Evolutionary conservation across 2,888 invertebrate genomes (phyloP).

Genomic region (Steinernema scapterisci): DNA sequence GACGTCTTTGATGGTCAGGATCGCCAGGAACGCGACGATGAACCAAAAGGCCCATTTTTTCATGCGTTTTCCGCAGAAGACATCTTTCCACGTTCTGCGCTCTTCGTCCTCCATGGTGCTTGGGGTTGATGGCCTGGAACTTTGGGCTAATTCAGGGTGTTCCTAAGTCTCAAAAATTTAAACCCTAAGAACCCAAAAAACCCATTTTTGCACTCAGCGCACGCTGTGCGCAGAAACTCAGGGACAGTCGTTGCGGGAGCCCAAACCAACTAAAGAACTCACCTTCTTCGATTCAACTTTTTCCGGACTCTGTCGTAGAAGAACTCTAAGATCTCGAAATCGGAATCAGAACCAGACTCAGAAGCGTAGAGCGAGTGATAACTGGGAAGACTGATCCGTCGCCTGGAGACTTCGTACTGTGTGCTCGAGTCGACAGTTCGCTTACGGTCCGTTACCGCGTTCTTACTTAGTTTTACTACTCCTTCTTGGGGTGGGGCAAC

Average conservation of each 20-base stretch:
- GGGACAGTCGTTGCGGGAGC: no score
- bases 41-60: conserved; percentile 62
- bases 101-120: conserved; percentile 41
- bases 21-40: conserved; percentile 62
- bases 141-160: no score
- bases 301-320: background rate
- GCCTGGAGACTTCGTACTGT: conserved; percentile 7
- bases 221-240: no score
- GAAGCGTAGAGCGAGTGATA: background rate
- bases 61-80: conserved; percentile 51
- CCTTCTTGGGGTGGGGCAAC: background rate
- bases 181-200: no score
- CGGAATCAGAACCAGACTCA: background rate
- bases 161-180: no score
- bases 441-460: background rate
- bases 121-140: background rate
- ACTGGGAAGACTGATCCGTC: background rate
- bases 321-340: background rate
- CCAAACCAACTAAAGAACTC: background rate
- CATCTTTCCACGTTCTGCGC: conserved; percentile 48
- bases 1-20: conserved; percentile 63
- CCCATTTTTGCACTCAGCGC: no score
- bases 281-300: conserved; percentile 9
- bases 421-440: conserved; percentile 17
- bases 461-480: background rate